Evolutionary conservation across 2,888 invertebrate genomes (phyloP), one percentile per base, ranked within the genome.

Genomic region (Limnephilus lunatus): DNA sequence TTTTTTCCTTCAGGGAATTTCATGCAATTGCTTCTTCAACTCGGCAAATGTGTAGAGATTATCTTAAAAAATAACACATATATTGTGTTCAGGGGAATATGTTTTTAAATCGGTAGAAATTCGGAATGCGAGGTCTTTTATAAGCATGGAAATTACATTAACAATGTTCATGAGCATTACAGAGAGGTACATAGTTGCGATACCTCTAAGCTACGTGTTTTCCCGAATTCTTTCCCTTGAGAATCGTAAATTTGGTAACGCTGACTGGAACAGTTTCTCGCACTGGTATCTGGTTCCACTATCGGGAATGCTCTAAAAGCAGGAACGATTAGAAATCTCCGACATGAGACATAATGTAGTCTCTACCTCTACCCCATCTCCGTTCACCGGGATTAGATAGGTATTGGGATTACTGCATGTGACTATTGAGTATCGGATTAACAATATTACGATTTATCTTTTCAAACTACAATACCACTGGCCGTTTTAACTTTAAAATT

Each of bases 201-300:
- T 68, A 68, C 9, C 25, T 68, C 25, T 68, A 68, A 68, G 68
- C 68, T n/a, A 44, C 44, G 53, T 53, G 87, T 68, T 68, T 68
- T 87, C 87, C 48, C 87, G 68, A 53, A 87, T 87, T 87, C 53
- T 87, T 53, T 87, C 87, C 87, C 48, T 30, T 19, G 48, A 87
- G 32, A 87, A 87, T 31, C 87, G 53, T 87, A 87, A 53, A 87
- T 87, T 68, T 86, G 30, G 44, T 48, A 30, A 53, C n/a, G 39
- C 83, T 83, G 83, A 83, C 83, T 83, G 35, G 83, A 83, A 35
- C 35, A 39, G 83, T 35, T 83, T 35, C 83, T 30, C 86, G 48
- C n/a, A 12, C 85, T 44, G 48, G 12, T 86, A 86, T 44, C 85
- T 86, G 85, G 30, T 25, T 30, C 85, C 31, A 31, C 82, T 19